Evolutionary conservation across 2,888 invertebrate species (phyloP), one percentile per base, ranked within the genome.

Genomic region (Phortica magna): DNA sequence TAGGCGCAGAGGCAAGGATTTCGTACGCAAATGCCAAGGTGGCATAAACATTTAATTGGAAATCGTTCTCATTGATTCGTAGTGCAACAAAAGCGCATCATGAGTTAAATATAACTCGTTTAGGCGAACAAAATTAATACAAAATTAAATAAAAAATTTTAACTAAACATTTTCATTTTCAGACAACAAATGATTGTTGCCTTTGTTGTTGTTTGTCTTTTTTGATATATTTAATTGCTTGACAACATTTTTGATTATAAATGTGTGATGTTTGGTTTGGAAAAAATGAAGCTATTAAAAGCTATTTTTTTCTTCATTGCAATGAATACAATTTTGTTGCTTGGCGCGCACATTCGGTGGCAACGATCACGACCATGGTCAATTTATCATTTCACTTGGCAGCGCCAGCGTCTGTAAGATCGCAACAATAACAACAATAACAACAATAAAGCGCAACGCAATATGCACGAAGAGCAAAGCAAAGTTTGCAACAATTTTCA

Each of bases 331-430:
- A n/a, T n/a, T n/a, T n/a, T n/a, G 48, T 48, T 12, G 9, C 12
- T 64, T 31, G 64, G 22, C 39, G 67, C 41, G 39, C 39, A 67
- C 48, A 48, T 14, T 48, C 48, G 48, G 2, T 53, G 53, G 31
- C 22, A 12, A 74, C 71, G 77, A 77, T 74, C 80, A 80, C 74
- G 80, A 80, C 80, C 80, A 78, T 73, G 80, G 80, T 78, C 80
- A 80, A 80, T 76, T 70, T 65, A 77, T 80, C 71, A 19, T 61
- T 9, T 5, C 22, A 61, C 9, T 61, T 61, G 17, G 61, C 22
- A 22, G 31, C n/a, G n/a, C n/a, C n/a, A 5, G 17, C 22, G 61
- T 61, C 10, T 61, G 19, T 10, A 22, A 9, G 22, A 59, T 19
- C 1, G 17, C 17, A 31, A 68, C 68, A 68, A 42, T 14, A 17